Conservation (phyloP, 2,797 vertebrate genomes). For the Platalea minor region DNA sequence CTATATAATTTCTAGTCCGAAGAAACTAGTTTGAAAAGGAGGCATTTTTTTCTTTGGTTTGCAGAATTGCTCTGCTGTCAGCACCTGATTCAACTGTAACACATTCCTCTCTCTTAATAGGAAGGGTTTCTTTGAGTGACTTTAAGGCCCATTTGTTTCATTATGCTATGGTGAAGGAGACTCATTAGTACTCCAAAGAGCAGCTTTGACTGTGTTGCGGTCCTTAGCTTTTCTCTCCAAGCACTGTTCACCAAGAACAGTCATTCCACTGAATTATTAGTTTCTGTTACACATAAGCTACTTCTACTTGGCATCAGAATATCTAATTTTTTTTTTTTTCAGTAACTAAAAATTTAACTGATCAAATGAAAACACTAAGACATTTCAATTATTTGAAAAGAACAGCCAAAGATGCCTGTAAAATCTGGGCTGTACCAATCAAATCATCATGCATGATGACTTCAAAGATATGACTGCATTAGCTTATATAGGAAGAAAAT, state of each 20-base stretch:
- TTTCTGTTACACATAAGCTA: background rate
- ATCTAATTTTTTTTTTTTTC: background rate
- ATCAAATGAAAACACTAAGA: conserved; percentile 18
- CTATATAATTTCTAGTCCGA: background rate
- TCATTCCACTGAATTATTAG: background rate
- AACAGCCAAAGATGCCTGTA: background rate
- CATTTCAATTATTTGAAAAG: background rate
- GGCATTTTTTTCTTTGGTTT: background rate
- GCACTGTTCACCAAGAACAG: background rate
- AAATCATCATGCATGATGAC: background rate
- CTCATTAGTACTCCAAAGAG: background rate
- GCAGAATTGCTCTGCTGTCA: background rate
- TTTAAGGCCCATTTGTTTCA: background rate
- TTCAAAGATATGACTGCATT: background rate
- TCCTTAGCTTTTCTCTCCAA: background rate
- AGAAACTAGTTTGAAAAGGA: background rate
- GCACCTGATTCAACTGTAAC: background rate
- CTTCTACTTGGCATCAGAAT: background rate
- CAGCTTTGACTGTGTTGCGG: background rate
- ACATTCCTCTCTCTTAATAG: background rate
- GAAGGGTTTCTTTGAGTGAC: background rate
- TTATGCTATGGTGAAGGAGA: background rate
- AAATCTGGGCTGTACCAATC: background rate
- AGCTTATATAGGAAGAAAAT: conserved; percentile 10
- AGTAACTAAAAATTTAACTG: conserved; percentile 19